Conservation (phyloP, 2,797 vertebrate genomes). For the Clarias fuscus region DNA sequence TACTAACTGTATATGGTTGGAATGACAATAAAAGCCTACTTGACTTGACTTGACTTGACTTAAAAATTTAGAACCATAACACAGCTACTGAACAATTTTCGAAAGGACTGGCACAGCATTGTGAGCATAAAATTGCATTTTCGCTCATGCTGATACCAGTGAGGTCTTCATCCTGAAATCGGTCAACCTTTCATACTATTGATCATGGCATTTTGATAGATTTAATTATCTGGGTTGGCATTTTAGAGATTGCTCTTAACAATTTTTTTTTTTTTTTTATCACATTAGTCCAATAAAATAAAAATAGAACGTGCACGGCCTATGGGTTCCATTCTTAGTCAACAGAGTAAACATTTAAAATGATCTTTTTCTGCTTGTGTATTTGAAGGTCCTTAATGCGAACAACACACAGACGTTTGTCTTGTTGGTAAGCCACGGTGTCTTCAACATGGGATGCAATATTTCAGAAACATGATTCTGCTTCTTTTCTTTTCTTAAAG, state of each 20-base stretch:
- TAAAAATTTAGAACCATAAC: neutral
- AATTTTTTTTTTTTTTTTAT: neutral
- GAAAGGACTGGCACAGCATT: neutral
- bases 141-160: neutral
- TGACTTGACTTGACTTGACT: too few species aligned
- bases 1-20: too few species aligned
- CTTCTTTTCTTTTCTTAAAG: neutral
- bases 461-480: neutral
- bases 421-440: neutral
- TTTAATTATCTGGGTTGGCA: neutral
- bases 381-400: neutral
- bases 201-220: conserved; percentile 22
- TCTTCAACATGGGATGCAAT: neutral
- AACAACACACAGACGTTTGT: neutral
- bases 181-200: conserved; percentile 7
- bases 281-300: neutral
- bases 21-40: too few species aligned
- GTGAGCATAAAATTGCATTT: neutral
- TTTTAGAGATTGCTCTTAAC: conserved; percentile 2
- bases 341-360: neutral
- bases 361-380: neutral
- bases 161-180: neutral
- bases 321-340: neutral
- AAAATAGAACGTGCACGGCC: neutral
- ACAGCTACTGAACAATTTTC: neutral